These are phyloP conservation scores for Augochlorella aurata DNA, from an alignment of 2,888 invertebrate genomes.

Conservation along the genomic window DNA sequence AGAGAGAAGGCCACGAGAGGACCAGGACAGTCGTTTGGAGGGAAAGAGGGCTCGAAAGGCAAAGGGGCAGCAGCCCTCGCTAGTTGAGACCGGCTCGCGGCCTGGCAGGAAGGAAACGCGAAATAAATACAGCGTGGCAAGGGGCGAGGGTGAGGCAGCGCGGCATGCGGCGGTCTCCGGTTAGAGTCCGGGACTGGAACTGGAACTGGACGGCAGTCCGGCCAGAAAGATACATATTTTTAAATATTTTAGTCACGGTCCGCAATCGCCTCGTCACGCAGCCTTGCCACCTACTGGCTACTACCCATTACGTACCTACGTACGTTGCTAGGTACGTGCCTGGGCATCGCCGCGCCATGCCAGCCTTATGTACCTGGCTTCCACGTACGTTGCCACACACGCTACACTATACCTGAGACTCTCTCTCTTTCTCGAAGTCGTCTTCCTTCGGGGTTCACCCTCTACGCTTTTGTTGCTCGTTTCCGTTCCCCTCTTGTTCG, in stretches of 20 bases:
- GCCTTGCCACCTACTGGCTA: conserved; percentile 81
- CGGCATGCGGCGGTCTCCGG: conserved; percentile 59
- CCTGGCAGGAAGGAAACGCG: conserved; percentile 82
- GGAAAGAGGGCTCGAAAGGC: conserved; percentile 1
- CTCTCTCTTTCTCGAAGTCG: conserved; percentile 11
- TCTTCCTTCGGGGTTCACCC: conserved; percentile 15
- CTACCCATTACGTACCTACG: conserved; percentile 69
- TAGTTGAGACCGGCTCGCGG: conserved; percentile 63
- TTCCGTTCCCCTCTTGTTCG: not conserved
- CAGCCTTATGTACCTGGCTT: conserved; percentile 38
- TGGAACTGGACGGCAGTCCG: conserved; percentile 81
- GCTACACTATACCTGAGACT: not conserved
- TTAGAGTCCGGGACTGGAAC: conserved; percentile 75
- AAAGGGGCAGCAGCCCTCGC: conserved; percentile 59
- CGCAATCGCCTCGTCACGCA: conserved; percentile 82
- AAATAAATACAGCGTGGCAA: conserved; percentile 81
- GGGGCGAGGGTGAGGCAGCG: conserved; percentile 61
- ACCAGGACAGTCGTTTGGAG: not conserved
- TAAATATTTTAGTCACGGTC: conserved; percentile 82
- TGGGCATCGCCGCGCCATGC: conserved; percentile 63
- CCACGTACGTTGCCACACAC: conserved; percentile 37
- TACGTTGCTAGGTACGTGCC: conserved; percentile 66
- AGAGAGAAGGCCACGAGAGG: conserved; percentile 17
- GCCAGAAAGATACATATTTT: conserved; percentile 82
- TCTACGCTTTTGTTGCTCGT: not conserved